Evolutionary conservation across 2,113 vertebrate species (phyloP), one percentile per base, ranked within the genome.

Genomic region (Hemibates koningsi): DNA sequence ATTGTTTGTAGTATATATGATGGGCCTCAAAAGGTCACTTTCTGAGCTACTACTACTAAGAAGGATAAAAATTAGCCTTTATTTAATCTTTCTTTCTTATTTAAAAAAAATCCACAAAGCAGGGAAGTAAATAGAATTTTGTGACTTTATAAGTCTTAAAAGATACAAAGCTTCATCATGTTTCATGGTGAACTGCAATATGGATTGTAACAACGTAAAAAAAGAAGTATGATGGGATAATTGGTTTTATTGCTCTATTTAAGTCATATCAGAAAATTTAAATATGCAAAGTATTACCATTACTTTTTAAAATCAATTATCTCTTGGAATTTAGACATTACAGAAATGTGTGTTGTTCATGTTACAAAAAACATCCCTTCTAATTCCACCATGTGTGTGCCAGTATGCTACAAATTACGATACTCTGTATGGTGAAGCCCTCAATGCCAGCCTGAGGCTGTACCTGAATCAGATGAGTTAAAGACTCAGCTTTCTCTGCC

Each of bases 241-340:
- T 5, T 29, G 29, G 29, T 29, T 29, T 29, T 29, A 29, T 29
- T 29, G 29, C 5, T 29, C 29, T 29, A 8, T 57, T 57, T 57
- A 5, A 57, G 12, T 57, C 13, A 29, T 57, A 57, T 14, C 1
- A 57, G 24, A 17, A 50, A 50, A 50, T 50, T 17, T 50, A 8
- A 50, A 50, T 29, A 29, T 29, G 54, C 7, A 61, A 32, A 32
- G 14, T 32, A 17, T 17, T 6, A 61, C 27, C 8, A 32, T 61
- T 61, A 32, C 3, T 61, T 6, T 61, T 61, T 10, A 0, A 0
- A 59, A 32, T 32, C 0, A 32, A 61, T 4, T 32, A 61, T 32
- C 14, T 61, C 27, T 61, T 61, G 14, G 27, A 61, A 61, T 61
- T 61, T 1, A 61, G 57, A 32, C 57, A 17, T 61, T 32, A 61